phyloP scores from a whole-genome alignment of 2,797 vertebrate species.

The Carduelis carduelis region DNA sequence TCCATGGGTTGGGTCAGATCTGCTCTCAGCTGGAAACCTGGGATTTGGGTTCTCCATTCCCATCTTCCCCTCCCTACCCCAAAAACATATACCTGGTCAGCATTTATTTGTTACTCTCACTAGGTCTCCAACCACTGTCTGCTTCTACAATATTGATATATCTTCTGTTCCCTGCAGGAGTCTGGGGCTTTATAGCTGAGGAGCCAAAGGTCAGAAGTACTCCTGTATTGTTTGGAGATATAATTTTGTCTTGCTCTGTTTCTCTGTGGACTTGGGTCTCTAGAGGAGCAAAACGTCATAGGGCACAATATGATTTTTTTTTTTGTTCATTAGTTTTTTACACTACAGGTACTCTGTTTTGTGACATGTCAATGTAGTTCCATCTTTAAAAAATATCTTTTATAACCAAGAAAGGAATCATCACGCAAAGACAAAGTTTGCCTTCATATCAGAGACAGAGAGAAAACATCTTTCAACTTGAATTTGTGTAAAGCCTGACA shows the following conservation, averaged over 20 bases:
- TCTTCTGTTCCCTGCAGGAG: not conserved
- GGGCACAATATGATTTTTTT: not conserved
- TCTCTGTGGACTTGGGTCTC: not conserved
- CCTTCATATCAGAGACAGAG: not conserved
- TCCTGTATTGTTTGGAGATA: not conserved
- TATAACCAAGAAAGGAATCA: not conserved
- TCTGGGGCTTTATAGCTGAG: not conserved
- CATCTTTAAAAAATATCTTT: constrained; percentile 33
- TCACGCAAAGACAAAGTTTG: not conserved
- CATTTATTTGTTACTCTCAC: not conserved
- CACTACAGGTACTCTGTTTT: not conserved
- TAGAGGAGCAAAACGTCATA: not conserved
- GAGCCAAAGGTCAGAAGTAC: not conserved
- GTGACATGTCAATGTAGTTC: not conserved
- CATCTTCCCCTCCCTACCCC: rapidly evolving
- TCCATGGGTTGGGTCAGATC: not conserved
- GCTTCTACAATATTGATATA: not conserved
- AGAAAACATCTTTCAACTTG: constrained; percentile 42
- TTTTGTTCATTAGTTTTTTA: not conserved
- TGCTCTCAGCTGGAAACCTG: not conserved
- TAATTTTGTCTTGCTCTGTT: not conserved
- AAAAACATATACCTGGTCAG: rapidly evolving
- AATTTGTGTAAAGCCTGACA: constrained; percentile 54
- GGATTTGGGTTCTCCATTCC: not conserved
- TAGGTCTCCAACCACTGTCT: not conserved